Base-by-base conservation (phyloP, 2,113 vertebrate genomes). In the Paraplagusia blochii region DNA sequence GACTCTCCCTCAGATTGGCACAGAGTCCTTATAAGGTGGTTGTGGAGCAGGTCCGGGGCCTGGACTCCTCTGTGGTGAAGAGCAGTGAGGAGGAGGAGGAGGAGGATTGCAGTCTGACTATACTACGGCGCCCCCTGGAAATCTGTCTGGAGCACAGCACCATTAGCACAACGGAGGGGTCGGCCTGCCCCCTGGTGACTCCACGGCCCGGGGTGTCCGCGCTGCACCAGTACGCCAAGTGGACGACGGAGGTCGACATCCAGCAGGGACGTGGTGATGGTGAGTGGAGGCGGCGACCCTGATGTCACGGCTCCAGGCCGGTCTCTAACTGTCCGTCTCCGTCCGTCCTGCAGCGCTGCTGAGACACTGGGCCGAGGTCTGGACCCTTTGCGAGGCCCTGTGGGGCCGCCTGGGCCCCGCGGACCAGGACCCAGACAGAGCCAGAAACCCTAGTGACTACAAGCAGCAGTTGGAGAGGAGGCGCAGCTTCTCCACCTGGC, bases 1-100 rank as follows among this genome's bases (percentile, higher is more conserved):
- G 12, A 11, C 10, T 11, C 38, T 40, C 40, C 44, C 44, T 1
- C 50, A 99, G 96, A 1, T 81, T 96, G n/a, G 77, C 81, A 0
- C 93, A 94, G 10, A 93, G 92, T 16, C 86, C 93, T 19, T 98
- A 94, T 76, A 96, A 95, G 83, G 94, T 98, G 35, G 85, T 89
- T 0, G 1, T 98, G 68, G 94, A 98, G 88, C 94, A 92, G 72
- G 68, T 98, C 54, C 90, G 58, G 9, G 81, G 84, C 58, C 71
- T 93, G 66, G 86, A 89, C 19, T 80, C 90, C 1, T 74, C 36
- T 0, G 40, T 29, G 11, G 9, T 1, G n/a, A 73, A 42, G 33
- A 19, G 0, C n/a, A 11, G 10, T 0, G 59, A 59, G 43, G 81
- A 67, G 2, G 63, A 68, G 16, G 76, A 66, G 1, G 44, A 76